Base-by-base conservation (phyloP, 2,797 vertebrate species). In the Rhinoraja longicauda region DNA sequence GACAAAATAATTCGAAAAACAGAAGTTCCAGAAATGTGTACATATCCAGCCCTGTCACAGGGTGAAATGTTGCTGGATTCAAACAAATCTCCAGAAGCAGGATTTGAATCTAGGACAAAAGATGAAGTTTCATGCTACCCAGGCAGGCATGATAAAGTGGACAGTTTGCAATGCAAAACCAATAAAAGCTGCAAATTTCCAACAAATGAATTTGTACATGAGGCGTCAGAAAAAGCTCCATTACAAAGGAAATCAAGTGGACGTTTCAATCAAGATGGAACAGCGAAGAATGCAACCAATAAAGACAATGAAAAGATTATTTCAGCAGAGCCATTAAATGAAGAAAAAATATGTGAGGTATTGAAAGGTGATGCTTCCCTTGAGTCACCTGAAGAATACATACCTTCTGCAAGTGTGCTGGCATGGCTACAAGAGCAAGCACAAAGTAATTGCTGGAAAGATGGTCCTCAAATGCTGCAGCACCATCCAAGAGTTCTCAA, bases 331-430 rank as follows among this genome's bases (percentile, higher is more conserved):
- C 9, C 70, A 7, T 9, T 15, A 17, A 45, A 29, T 53, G 67
- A 90, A 26, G 64, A 15, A 0, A 15, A 26, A 53, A 53, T 29
- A 39, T 13, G 70, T 45, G 90, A 92, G 13, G 1, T 73, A 1
- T 53, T 73, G 1, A 72, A 73, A 24, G 92, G 90, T n/a, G 90
- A 92, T 72, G 67, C 0, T n/a, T 92, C 90, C 7, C 67, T 75
- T 12, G 90, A 92, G 70, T 92, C 90, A 8, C 39, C 26, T 15
- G 90, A 92, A 53, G 90, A 92, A 29, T 92, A 92, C 4, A 39
- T 92, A 15, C 90, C 90, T 17, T 92, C 90, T 29, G 67, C 90
- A 12, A 92, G 70, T 72, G 90, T 92, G 9, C 13, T 92, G 90
- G 90, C 39, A 12, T 92, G 90, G 90, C 39, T 92, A 45, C 90